These are phyloP conservation scores for Psittacula echo DNA, from an alignment of 2,797 vertebrate species.

Conservation along the genomic window DNA sequence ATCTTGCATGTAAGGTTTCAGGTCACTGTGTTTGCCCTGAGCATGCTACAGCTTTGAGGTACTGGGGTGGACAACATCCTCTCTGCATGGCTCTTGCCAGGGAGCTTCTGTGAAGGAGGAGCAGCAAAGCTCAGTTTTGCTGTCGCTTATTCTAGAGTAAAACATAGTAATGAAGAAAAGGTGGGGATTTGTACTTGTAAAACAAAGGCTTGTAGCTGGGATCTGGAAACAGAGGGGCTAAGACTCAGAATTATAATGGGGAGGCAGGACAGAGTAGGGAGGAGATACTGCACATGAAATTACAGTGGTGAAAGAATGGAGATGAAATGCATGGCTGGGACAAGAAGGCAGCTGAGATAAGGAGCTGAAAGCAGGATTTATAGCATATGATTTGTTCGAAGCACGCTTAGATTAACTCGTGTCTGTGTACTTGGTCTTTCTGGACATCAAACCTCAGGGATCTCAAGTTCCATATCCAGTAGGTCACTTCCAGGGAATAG, in stretches of 20 bases:
- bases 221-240: neutral
- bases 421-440: neutral
- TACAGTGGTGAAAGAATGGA: neutral
- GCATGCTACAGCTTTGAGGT: neutral
- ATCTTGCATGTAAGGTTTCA: neutral
- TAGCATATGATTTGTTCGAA: neutral
- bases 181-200: neutral
- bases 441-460: neutral
- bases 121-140: accelerated
- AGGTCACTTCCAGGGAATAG: neutral
- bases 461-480: neutral
- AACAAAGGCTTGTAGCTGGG: neutral
- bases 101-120: neutral
- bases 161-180: neutral
- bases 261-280: neutral
- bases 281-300: neutral
- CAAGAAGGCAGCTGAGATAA: neutral
- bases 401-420: neutral
- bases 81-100: neutral
- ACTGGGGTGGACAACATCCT: neutral
- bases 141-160: neutral
- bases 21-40: neutral
- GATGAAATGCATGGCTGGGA: neutral
- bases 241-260: neutral
- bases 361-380: neutral